Base-by-base conservation (phyloP, 2,113 vertebrate genomes). In the Sylvilagus bachmani region DNA sequence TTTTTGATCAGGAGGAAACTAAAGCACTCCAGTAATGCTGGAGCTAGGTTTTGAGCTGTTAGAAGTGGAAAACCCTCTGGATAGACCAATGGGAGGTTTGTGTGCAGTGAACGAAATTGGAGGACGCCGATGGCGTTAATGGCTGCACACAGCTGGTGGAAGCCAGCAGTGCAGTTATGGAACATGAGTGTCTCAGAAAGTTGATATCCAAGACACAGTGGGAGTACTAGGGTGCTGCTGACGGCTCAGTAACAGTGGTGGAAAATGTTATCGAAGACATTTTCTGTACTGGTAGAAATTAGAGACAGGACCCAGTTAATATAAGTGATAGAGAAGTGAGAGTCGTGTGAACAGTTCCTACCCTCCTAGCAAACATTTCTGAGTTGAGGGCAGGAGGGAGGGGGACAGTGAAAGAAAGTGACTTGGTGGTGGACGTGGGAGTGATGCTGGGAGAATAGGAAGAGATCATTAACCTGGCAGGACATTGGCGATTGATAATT, bases 381-480 rank as follows among this genome's bases (percentile, higher is more conserved):
- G 73, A 89, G 13, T 53, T 90, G 49, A 24, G 55, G n/a, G 70
- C 49, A 29, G 21, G 6, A 87, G 44, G 22, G 66, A 44, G 31
- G 79, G 58, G 70, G 12, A 44, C 38, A 51, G 14, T 53, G 58
- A 84, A 3, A 75, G 38, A 79, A 87, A 93, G 88, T 69, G 85
- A 61, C 55, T 83, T 82, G 27, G 33, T 82, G 27, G 33, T 67
- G 7, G 36, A 44, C 78, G 2, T 74, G 33, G 29, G 7, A 73
- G 16, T 89, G 67, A 64, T n/a, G 21, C 6, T 95, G 25, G 51
- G 33, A 92, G 64, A 70, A 80, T 1, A 49, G 21, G 66, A 83
- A 85, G 70, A 95, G 33, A 53, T 85, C 61, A 82, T 86, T 86
- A 84, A 73, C 31, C 33, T 86, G 75, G 36, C 36, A 82, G 51